phyloP scores from a whole-genome alignment of 2,113 vertebrate species.

The Pipra filicauda region DNA sequence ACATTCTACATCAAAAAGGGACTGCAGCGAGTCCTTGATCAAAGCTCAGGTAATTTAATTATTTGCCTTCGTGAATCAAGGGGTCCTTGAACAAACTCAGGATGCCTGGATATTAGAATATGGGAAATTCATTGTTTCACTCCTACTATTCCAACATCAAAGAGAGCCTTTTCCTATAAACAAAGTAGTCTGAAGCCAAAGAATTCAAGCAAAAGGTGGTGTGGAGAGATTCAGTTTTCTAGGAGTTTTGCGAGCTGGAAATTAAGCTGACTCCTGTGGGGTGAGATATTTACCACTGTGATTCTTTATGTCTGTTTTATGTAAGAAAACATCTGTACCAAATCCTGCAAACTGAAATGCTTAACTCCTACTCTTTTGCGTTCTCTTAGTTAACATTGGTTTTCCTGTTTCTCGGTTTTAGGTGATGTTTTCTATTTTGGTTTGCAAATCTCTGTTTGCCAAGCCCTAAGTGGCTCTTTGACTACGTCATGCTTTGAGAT shows the following conservation, averaged over 20 bases:
- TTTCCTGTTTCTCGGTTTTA: not conserved
- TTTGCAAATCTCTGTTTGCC: not conserved
- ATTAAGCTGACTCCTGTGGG: not conserved
- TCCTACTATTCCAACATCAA: slow-evolving; percentile 47
- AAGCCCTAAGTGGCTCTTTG: not conserved
- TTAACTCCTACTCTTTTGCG: not conserved
- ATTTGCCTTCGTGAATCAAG: slow-evolving; percentile 53
- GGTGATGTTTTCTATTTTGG: not conserved
- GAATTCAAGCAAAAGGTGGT: not conserved
- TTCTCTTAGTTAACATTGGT: not conserved
- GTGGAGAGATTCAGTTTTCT: not conserved
- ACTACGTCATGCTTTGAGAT: not conserved
- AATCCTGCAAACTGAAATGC: not conserved
- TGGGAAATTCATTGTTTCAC: slow-evolving; percentile 60
- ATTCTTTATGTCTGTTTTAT: not conserved
- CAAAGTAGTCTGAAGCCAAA: slow-evolving; percentile 16
- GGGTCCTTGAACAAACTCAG: slow-evolving; percentile 30
- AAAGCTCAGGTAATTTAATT: slow-evolving; percentile 69
- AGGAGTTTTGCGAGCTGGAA: not conserved
- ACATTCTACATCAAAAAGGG: slow-evolving; percentile 30
- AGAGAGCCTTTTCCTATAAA: slow-evolving; percentile 12
- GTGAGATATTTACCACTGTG: not conserved
- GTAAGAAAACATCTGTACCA: not conserved
- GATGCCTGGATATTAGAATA: slow-evolving; percentile 42
- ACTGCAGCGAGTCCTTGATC: slow-evolving; percentile 25